phyloP scores from a whole-genome alignment of 2,888 invertebrate genomes.

The Ceraclea dissimilis region DNA sequence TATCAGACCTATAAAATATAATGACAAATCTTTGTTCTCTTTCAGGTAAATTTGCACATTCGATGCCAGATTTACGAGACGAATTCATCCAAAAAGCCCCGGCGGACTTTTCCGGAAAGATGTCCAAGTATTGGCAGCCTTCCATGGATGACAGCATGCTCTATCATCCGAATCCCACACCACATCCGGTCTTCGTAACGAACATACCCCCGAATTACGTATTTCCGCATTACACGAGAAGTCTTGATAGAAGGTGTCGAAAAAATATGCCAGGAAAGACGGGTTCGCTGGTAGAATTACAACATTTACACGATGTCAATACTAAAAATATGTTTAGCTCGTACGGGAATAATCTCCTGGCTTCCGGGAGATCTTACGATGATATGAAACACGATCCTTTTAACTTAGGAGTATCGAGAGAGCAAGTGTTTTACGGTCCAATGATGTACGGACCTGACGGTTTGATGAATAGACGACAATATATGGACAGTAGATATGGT shows the following conservation, averaged over 20 bases:
- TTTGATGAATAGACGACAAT: constrained; percentile 20
- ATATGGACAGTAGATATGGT: constrained; percentile 28
- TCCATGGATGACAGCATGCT: constrained; percentile 35
- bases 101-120: constrained; percentile 34
- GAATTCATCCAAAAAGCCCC: constrained; percentile 32
- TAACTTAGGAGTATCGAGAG: constrained; percentile 39
- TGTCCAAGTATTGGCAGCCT: constrained; percentile 38
- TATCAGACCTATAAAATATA: too few species aligned
- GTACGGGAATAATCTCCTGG: constrained; percentile 43
- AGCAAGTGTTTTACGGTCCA: constrained; percentile 37
- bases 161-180: constrained; percentile 43
- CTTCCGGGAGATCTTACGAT: constrained; percentile 30
- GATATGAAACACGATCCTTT: constrained; percentile 34
- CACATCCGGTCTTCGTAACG: constrained; percentile 35
- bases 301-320: constrained; percentile 22
- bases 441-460: constrained; percentile 28
- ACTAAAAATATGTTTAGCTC: constrained; percentile 33
- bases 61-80: constrained; percentile 44
- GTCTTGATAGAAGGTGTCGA: constrained; percentile 30
- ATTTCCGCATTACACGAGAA: constrained; percentile 25
- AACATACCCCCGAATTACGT: constrained; percentile 21
- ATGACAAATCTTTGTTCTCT: constrained; percentile 22
- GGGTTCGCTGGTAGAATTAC: constrained; percentile 21
- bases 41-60: constrained; percentile 43
- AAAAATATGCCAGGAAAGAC: constrained; percentile 31